A percentile compares a stretch with the other conserved stretches of the same genome.
phyloP scores from a whole-genome alignment of 2,797 vertebrate genomes.

The Amblyraja radiata region DNA sequence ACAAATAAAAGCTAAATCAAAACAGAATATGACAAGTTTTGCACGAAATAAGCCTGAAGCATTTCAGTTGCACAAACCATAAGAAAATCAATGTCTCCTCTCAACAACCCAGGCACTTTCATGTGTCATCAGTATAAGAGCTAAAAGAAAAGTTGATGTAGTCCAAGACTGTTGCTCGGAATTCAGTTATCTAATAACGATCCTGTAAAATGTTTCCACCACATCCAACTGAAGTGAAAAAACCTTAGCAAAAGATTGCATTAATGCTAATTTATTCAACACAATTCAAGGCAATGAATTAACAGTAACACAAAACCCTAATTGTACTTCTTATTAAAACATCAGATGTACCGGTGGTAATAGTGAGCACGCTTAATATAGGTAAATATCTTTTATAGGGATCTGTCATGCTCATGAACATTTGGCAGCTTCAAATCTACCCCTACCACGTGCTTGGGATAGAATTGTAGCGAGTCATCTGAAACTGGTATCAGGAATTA shows the following conservation, averaged over 20 bases:
- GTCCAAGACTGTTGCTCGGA: background rate
- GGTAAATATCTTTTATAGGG: background rate
- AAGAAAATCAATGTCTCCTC: background rate
- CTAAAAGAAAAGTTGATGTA: background rate
- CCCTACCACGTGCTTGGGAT: background rate
- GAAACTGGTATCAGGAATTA: conserved; percentile 23
- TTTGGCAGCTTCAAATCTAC: background rate
- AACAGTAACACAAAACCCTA: background rate
- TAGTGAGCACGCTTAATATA: background rate
- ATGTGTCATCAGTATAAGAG: background rate
- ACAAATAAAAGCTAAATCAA: background rate
- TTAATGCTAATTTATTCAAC: background rate
- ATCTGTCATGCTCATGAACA: background rate
- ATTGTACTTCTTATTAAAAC: background rate
- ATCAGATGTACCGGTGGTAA: background rate
- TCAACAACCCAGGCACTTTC: too few species aligned
- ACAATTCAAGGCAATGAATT: background rate
- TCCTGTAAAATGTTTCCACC: background rate
- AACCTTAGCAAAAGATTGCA: background rate
- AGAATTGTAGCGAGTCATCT: background rate
- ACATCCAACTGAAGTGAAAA: background rate
- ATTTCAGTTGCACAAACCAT: background rate
- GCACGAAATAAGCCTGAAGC: background rate
- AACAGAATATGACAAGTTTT: background rate
- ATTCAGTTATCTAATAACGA: background rate